A percentile compares a stretch with the other conserved stretches of the same genome.
These are phyloP conservation scores for Pyrgilauda ruficollis DNA, from an alignment of 2,113 vertebrate species.

Conservation along the genomic window DNA sequence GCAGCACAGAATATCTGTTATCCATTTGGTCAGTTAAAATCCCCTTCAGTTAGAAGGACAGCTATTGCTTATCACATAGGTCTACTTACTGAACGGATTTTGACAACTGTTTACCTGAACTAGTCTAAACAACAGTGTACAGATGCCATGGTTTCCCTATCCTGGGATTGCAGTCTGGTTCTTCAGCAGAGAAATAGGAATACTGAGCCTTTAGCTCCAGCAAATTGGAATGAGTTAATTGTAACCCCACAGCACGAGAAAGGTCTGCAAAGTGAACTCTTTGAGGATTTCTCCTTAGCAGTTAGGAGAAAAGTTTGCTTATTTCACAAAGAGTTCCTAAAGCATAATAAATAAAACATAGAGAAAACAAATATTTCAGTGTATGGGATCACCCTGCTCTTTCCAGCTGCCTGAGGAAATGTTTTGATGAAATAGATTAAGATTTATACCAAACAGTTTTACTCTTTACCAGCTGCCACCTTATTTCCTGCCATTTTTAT, in stretches of 20 bases:
- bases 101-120: neutral
- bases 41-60: neutral
- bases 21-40: neutral
- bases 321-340: constrained; percentile 9
- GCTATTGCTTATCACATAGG: neutral
- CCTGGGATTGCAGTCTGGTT: neutral
- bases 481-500: constrained; percentile 33
- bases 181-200: neutral
- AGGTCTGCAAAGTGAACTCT: neutral
- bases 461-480: constrained; percentile 23
- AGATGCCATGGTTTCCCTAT: neutral
- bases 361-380: neutral
- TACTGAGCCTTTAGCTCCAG: neutral
- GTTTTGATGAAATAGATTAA: constrained; percentile 28
- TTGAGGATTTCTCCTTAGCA: neutral
- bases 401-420: neutral
- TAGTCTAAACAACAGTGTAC: neutral
- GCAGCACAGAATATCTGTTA: neutral
- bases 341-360: neutral
- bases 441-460: constrained; percentile 14
- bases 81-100: neutral
- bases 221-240: neutral
- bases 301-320: neutral
- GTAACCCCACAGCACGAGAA: neutral
- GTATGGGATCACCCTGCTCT: neutral